Evolutionary conservation across 2,113 vertebrate species (phyloP), one percentile per base, ranked within the genome.

Genomic region (Orientallactaga bullata): DNA sequence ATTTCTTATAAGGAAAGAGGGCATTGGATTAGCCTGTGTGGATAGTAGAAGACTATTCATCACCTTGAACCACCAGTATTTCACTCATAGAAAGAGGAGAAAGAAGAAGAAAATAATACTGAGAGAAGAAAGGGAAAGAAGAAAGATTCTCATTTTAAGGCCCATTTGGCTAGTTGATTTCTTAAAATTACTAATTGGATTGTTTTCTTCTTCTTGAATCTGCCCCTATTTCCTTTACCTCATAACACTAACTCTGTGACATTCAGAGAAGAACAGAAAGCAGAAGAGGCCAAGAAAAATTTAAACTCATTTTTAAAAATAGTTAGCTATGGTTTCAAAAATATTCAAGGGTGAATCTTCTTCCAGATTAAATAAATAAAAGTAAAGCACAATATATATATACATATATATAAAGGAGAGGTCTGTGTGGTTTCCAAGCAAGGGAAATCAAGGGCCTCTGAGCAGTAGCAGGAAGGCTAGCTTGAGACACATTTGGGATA

Each of bases 131-230:
- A 78, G 23, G 5, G 68, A 61, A 39, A 60, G 5, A 8, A 89
- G 51, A 23, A 68, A 28, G 10, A 79, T 9, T 47, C 15, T 66
- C 21, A 51, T 39, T n/a, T n/a, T n/a, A 71, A 94, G 74, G 68
- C 71, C 26, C 60, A 61, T 60, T 77, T 21, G 3, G 3, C 37
- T 51, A 73, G 28, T 55, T 77, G 58, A 85, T 76, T 82, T 88
- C 93, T 91, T 82, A 69, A 94, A 24, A 87, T 68, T 58, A 80
- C 37, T 88, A 78, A 78, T 16, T 55, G 30, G 2, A 69, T 94
- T 13, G n/a, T 42, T 21, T 63, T 60, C 68, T 94, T 72, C 28
- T 47, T 28, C 24, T 32, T 71, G 17, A 42, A 37, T 71, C 76
- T 87, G 20, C 63, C 28, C 69, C 26, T 71, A 18, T 63, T 58